Conservation (phyloP, 2,797 vertebrate genomes). For the Emydoidea blandingii region DNA sequence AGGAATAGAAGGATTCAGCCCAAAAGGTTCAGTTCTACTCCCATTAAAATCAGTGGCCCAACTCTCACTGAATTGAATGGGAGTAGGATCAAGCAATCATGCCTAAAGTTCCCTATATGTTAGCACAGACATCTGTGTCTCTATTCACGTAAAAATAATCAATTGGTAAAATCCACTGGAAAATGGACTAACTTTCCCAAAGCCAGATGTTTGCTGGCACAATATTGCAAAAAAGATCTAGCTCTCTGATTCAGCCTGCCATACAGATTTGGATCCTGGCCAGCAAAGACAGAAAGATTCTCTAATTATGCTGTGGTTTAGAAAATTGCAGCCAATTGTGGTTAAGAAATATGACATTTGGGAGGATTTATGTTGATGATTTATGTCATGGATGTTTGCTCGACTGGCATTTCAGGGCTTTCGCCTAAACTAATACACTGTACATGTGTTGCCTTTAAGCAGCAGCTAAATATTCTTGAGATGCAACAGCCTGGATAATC, state of each 20-base stretch:
- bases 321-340: conserved; percentile 65
- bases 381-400: conserved; percentile 53
- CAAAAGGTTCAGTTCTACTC: background rate
- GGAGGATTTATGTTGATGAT: conserved; percentile 69
- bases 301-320: conserved; percentile 72
- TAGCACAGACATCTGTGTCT: background rate
- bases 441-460: background rate
- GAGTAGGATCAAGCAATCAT: background rate
- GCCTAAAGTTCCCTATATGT: background rate
- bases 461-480: conserved; percentile 34
- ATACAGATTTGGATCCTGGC: conserved; percentile 42
- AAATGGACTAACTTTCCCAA: background rate
- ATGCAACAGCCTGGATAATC: background rate
- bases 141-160: background rate
- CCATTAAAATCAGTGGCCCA: background rate
- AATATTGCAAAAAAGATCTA: background rate
- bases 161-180: background rate
- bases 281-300: conserved; percentile 40
- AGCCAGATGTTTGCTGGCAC: background rate
- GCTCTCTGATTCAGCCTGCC: conserved; percentile 1
- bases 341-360: conserved; percentile 68
- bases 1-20: conserved; percentile 39
- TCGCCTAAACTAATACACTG: conserved; percentile 38
- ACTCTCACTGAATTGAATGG: background rate
- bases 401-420: conserved; percentile 30